phyloP scores from a whole-genome alignment of 2,888 invertebrate species.

The Chymomyza caudatula region DNA sequence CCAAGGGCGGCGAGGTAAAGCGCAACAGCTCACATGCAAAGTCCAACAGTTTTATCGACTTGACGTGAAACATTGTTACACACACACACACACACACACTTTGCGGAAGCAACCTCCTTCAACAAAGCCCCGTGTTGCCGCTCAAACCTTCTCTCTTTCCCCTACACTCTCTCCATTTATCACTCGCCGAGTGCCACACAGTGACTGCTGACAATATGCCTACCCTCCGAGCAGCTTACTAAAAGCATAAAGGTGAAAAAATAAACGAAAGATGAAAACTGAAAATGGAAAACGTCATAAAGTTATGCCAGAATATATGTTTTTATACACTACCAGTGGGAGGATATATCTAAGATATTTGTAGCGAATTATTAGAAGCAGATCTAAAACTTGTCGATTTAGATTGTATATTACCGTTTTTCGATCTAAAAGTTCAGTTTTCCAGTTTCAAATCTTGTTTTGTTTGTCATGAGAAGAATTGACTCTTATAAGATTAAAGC shows the following conservation, averaged over 20 bases:
- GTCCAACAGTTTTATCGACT: conserved; percentile 63
- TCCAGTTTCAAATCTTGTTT: too few species aligned
- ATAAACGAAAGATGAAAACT: conserved; percentile 9
- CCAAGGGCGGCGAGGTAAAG: not conserved
- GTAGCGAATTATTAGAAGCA: too few species aligned
- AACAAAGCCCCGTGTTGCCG: not conserved
- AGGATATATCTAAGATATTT: not conserved
- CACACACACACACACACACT: conserved; percentile 17
- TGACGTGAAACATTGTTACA: conserved; percentile 13
- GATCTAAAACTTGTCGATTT: too few species aligned
- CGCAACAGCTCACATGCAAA: conserved; percentile 36
- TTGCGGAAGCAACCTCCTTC: not conserved
- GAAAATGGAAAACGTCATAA: conserved; percentile 57
- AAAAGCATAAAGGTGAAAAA: conserved; percentile 1
- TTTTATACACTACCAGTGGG: not conserved
- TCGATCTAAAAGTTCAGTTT: too few species aligned
- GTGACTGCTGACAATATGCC: not conserved
- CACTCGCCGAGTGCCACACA: not conserved
- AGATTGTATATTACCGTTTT: too few species aligned
- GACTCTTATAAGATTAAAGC: too few species aligned
- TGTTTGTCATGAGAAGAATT: too few species aligned
- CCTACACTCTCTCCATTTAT: not conserved
- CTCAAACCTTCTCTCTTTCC: not conserved
- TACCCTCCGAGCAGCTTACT: not conserved
- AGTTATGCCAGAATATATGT: conserved; percentile 32